Evolutionary conservation across 2,797 vertebrate species (phyloP), one percentile per base, ranked within the genome.

Genomic region (Rhynchonycteris naso): DNA sequence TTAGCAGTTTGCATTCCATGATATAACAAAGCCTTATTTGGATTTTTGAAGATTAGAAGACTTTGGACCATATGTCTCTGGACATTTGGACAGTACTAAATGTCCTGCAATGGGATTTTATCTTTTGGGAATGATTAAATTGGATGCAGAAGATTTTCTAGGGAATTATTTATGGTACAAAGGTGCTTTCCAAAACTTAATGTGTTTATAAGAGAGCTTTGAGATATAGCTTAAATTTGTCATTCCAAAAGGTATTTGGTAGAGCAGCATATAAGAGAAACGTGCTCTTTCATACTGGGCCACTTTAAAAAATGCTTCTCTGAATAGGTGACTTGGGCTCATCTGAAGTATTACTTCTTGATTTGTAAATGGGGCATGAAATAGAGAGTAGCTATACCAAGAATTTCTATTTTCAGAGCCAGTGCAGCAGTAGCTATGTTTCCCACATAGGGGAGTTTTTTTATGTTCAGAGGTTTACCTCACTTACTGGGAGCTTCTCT

Each of bases 151-250:
- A 28, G 21, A 38, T 84, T 90, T 86, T 38, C 59, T 56, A 7
- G 24, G n/a, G 33, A 63, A 33, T 56, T 94, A 58, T 61, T 89
- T 52, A 21, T 78, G 50, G 19, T 56, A 72, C 38, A 47, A 47
- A 88, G 52, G 18, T 81, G 11, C 75, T 76, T 14, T 94, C 47
- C 83, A 24, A 72, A 66, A 35, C 35, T 72, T 86, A 58, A 19
- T 89, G 61, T 59, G 21, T 90, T 95, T 92, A 28, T 86, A 71
- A 80, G 43, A 85, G 66, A 84, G 19, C 18, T 63, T 81, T 52
- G 35, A 85, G 83, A 47, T 87, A 8, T 4, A 47, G 74, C 80
- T 96, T 59, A 71, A 24, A 28, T 87, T 50, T 75, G 24, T 94
- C 38, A 65, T 93, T 84, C n/a, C 22, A 58, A 35, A 91, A 66